A percentile compares a stretch with the other conserved stretches of the same genome.
Conservation (phyloP, 2,113 vertebrate genomes). For the Prolemur simus region DNA sequence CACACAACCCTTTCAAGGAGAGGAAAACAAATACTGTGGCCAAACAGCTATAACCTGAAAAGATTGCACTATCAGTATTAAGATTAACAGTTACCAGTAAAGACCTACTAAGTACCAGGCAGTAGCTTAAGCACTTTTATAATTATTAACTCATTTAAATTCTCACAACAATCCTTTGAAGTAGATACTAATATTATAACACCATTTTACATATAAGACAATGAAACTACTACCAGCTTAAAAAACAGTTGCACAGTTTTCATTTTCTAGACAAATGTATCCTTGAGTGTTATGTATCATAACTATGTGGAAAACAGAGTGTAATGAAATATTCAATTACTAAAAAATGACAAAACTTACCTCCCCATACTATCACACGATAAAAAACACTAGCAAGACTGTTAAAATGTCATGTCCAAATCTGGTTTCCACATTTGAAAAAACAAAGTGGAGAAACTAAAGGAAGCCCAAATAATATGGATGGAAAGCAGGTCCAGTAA, state of each 20-base stretch:
- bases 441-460: conserved; percentile 9
- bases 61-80: background rate
- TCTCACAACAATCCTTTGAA: background rate
- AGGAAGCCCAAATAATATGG: background rate
- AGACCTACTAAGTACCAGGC: background rate
- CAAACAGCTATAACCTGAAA: background rate
- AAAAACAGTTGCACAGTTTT: background rate
- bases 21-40: background rate
- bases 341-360: conserved; percentile 33
- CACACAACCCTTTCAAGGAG: background rate
- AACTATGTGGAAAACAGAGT: conserved; percentile 26
- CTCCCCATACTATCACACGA: background rate
- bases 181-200: conserved; percentile 5
- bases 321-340: conserved; percentile 30
- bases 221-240: conserved; percentile 26
- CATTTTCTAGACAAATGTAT: conserved; percentile 35
- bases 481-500: background rate
- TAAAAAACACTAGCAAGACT: background rate
- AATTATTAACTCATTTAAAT: conserved; percentile 20
- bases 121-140: conserved; percentile 25
- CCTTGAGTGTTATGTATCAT: conserved; percentile 33
- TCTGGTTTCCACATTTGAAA: background rate
- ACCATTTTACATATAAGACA: conserved; percentile 43
- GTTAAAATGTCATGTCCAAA: conserved; percentile 30
- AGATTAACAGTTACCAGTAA: conserved; percentile 7